phyloP scores from a whole-genome alignment of 2,888 invertebrate genomes.

The Xestia c-nigrum region DNA sequence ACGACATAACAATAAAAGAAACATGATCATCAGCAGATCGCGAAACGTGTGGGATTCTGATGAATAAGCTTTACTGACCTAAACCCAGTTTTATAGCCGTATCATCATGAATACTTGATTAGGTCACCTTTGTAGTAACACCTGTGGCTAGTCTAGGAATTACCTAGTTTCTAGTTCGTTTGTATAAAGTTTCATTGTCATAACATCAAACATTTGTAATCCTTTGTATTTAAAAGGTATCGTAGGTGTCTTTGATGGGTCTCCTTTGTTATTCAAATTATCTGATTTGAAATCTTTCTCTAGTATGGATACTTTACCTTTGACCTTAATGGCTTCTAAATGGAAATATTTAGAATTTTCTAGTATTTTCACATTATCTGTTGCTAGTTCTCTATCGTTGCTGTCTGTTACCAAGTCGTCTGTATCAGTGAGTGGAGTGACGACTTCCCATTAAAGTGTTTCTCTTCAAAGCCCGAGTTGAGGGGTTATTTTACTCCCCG shows the following conservation, averaged over 20 bases:
- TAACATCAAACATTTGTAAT: slow-evolving; percentile 24
- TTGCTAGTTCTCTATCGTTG: neutral
- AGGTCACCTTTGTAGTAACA: slow-evolving; percentile 66
- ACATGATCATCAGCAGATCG: slow-evolving; percentile 57
- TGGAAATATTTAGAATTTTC: neutral
- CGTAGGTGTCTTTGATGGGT: slow-evolving; percentile 14
- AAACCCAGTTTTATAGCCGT: slow-evolving; percentile 70
- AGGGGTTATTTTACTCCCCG: slow-evolving; percentile 73
- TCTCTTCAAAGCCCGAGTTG: slow-evolving; percentile 69
- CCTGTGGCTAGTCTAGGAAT: slow-evolving; percentile 51
- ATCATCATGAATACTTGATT: slow-evolving; percentile 66
- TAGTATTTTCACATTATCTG: slow-evolving; percentile 10
- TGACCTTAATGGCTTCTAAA: neutral
- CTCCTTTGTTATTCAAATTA: slow-evolving; percentile 40
- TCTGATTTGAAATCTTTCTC: slow-evolving; percentile 26
- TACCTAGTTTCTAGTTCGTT: slow-evolving; percentile 22
- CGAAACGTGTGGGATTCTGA: slow-evolving; percentile 70
- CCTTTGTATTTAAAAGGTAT: slow-evolving; percentile 23
- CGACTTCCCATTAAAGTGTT: slow-evolving; percentile 66
- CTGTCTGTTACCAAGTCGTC: slow-evolving; percentile 8
- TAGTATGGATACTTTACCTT: neutral
- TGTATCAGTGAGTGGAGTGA: slow-evolving; percentile 30
- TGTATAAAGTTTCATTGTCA: slow-evolving; percentile 29
- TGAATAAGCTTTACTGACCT: slow-evolving; percentile 72
- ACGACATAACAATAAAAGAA: slow-evolving; percentile 56